phyloP scores from a whole-genome alignment of 1,140 invertebrate genomes.

The Bombyx mori region DNA sequence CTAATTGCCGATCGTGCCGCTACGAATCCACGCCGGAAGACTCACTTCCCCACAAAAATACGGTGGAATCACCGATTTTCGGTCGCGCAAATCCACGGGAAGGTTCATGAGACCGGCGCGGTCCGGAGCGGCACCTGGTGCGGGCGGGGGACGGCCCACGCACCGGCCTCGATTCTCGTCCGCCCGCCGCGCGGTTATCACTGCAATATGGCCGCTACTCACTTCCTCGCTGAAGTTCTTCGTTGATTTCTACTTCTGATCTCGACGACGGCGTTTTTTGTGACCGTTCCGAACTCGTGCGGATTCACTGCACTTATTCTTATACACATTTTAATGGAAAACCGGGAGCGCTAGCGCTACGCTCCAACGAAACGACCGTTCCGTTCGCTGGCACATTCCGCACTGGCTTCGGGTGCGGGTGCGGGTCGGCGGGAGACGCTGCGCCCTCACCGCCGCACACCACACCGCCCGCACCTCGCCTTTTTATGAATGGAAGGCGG shows the following conservation, averaged over 20 bases:
- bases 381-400: slow-evolving; percentile 75
- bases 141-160: slow-evolving; percentile 68
- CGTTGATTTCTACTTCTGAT: slow-evolving; percentile 69
- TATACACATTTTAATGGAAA: slow-evolving; percentile 71
- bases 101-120: slow-evolving; percentile 63
- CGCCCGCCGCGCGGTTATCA: slow-evolving; percentile 69
- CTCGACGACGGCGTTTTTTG: slow-evolving; percentile 65
- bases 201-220: slow-evolving; percentile 71
- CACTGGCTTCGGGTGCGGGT: slow-evolving; percentile 64
- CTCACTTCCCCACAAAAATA: slow-evolving; percentile 58
- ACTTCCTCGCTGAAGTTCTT: slow-evolving; percentile 70
- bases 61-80: slow-evolving; percentile 60
- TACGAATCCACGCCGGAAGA: slow-evolving; percentile 49
- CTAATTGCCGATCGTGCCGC: slow-evolving; percentile 35
- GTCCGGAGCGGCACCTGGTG: slow-evolving; percentile 66
- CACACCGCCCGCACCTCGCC: slow-evolving; percentile 65
- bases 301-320: slow-evolving; percentile 72
- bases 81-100: slow-evolving; percentile 65
- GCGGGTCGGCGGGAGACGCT: slow-evolving; percentile 69
- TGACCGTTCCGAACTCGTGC: slow-evolving; percentile 68
- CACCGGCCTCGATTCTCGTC: slow-evolving; percentile 71
- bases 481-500: slow-evolving; percentile 85
- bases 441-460: slow-evolving; percentile 44
- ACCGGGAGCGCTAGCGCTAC: slow-evolving; percentile 68
- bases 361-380: slow-evolving; percentile 74